phyloP scores from a whole-genome alignment of 2,888 invertebrate genomes.

The Mimas tiliae region DNA sequence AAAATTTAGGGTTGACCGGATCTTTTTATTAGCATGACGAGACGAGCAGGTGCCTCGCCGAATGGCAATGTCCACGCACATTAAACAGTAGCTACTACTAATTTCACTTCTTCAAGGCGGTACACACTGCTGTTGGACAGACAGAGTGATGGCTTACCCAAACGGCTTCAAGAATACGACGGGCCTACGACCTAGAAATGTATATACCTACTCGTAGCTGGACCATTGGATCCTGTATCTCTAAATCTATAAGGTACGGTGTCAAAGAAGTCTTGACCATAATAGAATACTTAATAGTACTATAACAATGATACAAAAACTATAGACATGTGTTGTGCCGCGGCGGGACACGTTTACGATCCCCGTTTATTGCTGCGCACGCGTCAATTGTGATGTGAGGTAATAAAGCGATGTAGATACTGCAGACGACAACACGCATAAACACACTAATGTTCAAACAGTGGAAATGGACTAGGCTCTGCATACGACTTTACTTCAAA shows the following conservation, averaged over 20 bases:
- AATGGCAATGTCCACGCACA: no score
- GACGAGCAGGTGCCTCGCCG: no score
- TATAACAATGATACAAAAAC: slow-evolving; percentile 3
- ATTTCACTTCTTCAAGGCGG: no score
- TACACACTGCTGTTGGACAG: no score
- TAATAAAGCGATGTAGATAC: slow-evolving; percentile 13
- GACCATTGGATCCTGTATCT: no score
- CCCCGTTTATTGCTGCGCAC: slow-evolving; percentile 11
- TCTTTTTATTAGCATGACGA: no score
- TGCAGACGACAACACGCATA: slow-evolving; percentile 1
- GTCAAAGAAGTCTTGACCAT: not conserved
- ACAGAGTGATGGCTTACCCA: no score
- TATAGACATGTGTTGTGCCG: not conserved
- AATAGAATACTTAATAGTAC: not conserved
- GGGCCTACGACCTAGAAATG: no score
- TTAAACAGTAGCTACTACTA: no score
- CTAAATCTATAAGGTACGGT: not conserved
- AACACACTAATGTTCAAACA: not conserved
- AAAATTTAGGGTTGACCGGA: no score
- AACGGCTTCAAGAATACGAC: no score
- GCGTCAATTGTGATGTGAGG: not conserved
- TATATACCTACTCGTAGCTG: no score
- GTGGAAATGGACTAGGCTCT: not conserved
- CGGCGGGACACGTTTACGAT: not conserved
- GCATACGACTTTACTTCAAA: not conserved